Evolutionary conservation across 1,140 invertebrate species (phyloP).

Genomic region (Antheraea mylitta): DNA sequence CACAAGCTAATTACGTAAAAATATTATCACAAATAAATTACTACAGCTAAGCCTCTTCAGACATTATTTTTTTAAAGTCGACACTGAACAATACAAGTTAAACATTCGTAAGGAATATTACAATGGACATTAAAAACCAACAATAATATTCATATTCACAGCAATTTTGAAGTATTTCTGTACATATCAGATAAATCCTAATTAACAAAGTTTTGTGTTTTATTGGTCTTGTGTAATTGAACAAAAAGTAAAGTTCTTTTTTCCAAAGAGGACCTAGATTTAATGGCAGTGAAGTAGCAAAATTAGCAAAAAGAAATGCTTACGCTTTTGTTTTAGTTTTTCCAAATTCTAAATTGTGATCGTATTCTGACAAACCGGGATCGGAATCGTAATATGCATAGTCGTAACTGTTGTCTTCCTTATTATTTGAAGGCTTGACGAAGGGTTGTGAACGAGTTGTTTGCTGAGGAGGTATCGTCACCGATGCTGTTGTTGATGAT

Average conservation of each 20-base stretch:
- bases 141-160: slow-evolving; percentile 24
- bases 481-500: slow-evolving; percentile 27
- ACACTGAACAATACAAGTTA: neutral
- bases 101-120: neutral
- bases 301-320: slow-evolving; percentile 21
- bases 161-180: slow-evolving; percentile 8
- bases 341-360: slow-evolving; percentile 78
- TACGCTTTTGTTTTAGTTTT: slow-evolving; percentile 75
- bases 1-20: slow-evolving; percentile 27
- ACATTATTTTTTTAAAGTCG: slow-evolving; percentile 16
- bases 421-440: slow-evolving; percentile 53
- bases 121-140: neutral
- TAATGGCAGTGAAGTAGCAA: slow-evolving; percentile 63
- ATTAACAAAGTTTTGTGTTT: neutral
- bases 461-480: slow-evolving; percentile 40
- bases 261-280: slow-evolving; percentile 32
- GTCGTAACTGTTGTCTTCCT: slow-evolving; percentile 83
- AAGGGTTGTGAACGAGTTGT: slow-evolving; percentile 42
- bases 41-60: slow-evolving; percentile 57
- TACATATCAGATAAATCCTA: neutral
- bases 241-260: slow-evolving; percentile 7
- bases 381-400: slow-evolving; percentile 84
- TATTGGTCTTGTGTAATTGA: slow-evolving; percentile 37
- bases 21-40: slow-evolving; percentile 74
- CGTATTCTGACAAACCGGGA: slow-evolving; percentile 76